Evolutionary conservation across 2,113 vertebrate species (phyloP), one percentile per base, ranked within the genome.

Genomic region (Hippocampus barbouri): DNA sequence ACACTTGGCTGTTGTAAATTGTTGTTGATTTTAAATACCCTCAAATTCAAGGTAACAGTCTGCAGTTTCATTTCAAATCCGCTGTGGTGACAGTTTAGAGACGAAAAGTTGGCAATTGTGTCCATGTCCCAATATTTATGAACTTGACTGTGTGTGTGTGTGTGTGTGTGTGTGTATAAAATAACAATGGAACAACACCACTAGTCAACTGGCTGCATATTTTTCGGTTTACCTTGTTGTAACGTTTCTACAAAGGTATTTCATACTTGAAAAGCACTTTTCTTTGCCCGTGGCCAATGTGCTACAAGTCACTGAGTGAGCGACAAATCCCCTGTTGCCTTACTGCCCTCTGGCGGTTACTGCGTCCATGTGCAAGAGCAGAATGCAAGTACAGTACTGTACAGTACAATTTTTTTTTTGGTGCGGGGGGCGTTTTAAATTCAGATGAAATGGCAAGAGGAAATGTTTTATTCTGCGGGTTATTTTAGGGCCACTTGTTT

Each of bases 331-430:
- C 15, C 72, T 59, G 66, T 71, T n/a, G 75, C 79, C 68, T 86
- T 61, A 75, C 83, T 89, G 84, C 87, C 90, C 86, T 66, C 92
- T 92, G 72, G 74, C 90, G 91, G 69, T 83, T 57, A 76, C 62
- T 77, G 56, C 70, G 71, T 66, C 61, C 47, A 83, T 77, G 60
- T 85, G 73, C 84, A 83, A 70, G 40, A 40, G 30, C 30, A 38
- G 21, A 57, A 41, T n/a, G 2, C 2, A n/a, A 15, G 59, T 61
- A 8, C 16, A 34, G 15, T 16, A 16, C 30, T 30, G 5, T 18
- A n/a, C n/a, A n/a, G n/a, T n/a, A n/a, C n/a, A n/a, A n/a, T 27
- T 27, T 27, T 64, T 12, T 45, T 65, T 65, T 40, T 34, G 27
- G 27, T 15, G 1, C 0, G 1, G 15, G 51, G 51, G 20, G 18